Conservation (phyloP, 2,113 vertebrate genomes). For the Xyliphius kryptos region DNA sequence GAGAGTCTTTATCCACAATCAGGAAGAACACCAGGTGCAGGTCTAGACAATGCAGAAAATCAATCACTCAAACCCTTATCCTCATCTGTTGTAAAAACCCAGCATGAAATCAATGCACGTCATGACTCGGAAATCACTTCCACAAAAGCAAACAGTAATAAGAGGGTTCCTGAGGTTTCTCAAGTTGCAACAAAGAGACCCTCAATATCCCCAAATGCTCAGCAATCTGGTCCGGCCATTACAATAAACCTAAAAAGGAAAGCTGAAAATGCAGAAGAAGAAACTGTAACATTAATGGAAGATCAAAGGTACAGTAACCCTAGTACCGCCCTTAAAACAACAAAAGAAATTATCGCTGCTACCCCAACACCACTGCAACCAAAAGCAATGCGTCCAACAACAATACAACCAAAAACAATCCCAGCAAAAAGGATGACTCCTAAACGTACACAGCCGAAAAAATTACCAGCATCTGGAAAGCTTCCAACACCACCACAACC, state of each 20-base stretch:
- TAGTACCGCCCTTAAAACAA: neutral
- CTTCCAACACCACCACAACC: too few species aligned
- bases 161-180: too few species aligned
- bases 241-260: conserved; percentile 30
- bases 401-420: too few species aligned
- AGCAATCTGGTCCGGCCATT: conserved; percentile 34
- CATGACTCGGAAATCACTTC: conserved; percentile 24
- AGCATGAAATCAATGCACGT: too few species aligned
- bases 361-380: too few species aligned
- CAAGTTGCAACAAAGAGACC: conserved; percentile 23
- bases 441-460: too few species aligned
- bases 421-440: too few species aligned
- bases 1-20: conserved; percentile 9
- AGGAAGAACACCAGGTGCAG: conserved; percentile 23
- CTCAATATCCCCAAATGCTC: conserved; percentile 27
- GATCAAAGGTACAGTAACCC: too few species aligned
- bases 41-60: conserved; percentile 21
- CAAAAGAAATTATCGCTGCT: too few species aligned
- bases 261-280: conserved; percentile 34
- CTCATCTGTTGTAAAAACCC: conserved; percentile 18
- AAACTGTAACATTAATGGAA: conserved; percentile 45
- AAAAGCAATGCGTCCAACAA: neutral
- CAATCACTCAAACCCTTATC: conserved; percentile 24
- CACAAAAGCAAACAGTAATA: conserved; percentile 11
- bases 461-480: too few species aligned